Evolutionary conservation across 2,113 vertebrate species (phyloP).

Genomic region (Paradoxurus hermaphroditus): DNA sequence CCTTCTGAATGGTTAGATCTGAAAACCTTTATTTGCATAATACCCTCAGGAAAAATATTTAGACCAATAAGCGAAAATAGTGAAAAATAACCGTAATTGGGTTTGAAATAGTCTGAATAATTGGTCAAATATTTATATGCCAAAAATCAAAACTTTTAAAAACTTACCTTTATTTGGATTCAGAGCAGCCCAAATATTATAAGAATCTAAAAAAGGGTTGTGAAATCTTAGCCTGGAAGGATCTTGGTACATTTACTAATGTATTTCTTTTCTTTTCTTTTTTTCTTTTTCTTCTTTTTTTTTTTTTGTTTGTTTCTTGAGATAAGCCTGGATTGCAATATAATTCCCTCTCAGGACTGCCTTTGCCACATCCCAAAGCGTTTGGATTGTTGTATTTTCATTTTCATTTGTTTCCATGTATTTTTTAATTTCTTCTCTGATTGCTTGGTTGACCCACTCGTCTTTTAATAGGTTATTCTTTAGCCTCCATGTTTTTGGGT

Average conservation of each 20-base stretch:
- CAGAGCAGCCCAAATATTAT: neutral
- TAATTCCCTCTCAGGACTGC: no score
- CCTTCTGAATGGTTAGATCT: neutral
- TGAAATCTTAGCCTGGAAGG: neutral
- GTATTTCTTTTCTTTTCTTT: neutral
- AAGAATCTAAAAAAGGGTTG: neutral
- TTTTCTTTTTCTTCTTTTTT: no score
- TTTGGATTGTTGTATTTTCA: no score
- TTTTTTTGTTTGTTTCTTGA: no score
- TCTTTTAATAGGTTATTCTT: no score
- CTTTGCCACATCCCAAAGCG: no score
- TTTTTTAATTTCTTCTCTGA: no score
- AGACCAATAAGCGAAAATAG: neutral
- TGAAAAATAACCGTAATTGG: neutral
- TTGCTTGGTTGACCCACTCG: no score
- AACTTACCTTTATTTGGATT: neutral
- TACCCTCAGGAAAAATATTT: neutral
- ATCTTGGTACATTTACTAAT: neutral
- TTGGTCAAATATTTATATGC: neutral
- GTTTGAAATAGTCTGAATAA: neutral
- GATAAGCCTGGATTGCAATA: no score
- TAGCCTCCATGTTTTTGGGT: no score
- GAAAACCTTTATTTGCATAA: neutral
- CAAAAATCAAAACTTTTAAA: neutral
- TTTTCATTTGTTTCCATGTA: no score